Conservation (phyloP, 2,797 vertebrate species). For the Orestias chungarensis region DNA sequence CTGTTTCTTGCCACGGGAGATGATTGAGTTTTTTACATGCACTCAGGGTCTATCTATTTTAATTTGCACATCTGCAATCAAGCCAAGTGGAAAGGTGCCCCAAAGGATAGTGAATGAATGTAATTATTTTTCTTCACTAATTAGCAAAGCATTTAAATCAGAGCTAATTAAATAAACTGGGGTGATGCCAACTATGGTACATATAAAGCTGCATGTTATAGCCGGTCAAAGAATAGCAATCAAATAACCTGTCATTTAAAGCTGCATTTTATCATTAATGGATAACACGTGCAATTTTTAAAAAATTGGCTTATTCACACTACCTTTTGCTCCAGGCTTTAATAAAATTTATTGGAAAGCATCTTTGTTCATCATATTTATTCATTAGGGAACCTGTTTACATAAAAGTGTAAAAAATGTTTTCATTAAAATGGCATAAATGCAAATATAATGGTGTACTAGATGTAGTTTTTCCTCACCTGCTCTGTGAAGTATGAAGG, state of each 20-base stretch:
- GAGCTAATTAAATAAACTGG: constrained; percentile 49
- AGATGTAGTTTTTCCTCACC: neutral
- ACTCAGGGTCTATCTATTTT: constrained; percentile 16
- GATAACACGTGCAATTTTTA: neutral
- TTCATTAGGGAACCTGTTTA: neutral
- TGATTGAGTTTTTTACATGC: constrained; percentile 26
- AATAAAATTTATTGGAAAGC: neutral
- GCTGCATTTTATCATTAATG: neutral
- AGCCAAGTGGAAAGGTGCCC: constrained; percentile 48
- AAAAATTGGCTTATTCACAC: neutral
- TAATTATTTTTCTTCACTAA: constrained; percentile 56
- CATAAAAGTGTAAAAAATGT: no score
- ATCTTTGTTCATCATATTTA: neutral
- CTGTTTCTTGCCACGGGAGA: constrained; percentile 19
- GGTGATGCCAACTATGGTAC: constrained; percentile 18
- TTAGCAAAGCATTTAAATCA: constrained; percentile 55
- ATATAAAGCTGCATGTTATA: constrained; percentile 22
- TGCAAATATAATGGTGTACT: neutral
- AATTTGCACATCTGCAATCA: constrained; percentile 38
- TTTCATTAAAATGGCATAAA: neutral
- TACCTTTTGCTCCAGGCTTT: neutral
- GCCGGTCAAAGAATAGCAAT: constrained; percentile 3
- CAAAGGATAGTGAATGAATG: constrained; percentile 21
- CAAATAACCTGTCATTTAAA: neutral
- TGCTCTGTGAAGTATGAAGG: neutral